phyloP scores from a whole-genome alignment of 2,113 vertebrate species.

The Micronycteris hirsuta region DNA sequence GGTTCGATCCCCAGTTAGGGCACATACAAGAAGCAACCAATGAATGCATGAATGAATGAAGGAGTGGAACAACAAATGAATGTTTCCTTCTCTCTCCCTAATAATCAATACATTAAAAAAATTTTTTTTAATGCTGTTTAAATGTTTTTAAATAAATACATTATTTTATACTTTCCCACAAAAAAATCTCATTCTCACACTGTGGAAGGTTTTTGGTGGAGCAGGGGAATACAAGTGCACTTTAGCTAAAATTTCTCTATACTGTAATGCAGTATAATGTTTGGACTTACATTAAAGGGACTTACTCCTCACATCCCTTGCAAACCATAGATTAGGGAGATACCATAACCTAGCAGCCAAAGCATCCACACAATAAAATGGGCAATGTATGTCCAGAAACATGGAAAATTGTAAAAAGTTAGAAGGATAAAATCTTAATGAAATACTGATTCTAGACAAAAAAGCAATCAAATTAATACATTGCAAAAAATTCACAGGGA shows the following conservation, averaged over 20 bases:
- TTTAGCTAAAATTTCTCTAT: not conserved
- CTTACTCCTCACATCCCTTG: not conserved
- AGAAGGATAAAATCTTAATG: not conserved
- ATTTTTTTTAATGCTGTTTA: too few species aligned
- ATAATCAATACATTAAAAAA: too few species aligned
- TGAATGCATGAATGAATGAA: too few species aligned
- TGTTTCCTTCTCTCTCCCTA: too few species aligned
- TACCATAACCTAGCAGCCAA: not conserved
- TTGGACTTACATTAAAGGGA: not conserved
- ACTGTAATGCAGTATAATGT: accelerated
- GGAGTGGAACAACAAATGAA: too few species aligned
- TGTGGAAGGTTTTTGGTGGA: not conserved
- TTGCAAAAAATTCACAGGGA: not conserved
- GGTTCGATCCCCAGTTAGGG: too few species aligned
- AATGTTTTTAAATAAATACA: not conserved
- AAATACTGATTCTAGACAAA: not conserved
- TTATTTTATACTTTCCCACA: not conserved
- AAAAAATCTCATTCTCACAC: not conserved
- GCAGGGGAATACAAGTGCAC: not conserved
- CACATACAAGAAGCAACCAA: too few species aligned
- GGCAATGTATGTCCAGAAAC: not conserved
- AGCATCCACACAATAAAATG: not conserved
- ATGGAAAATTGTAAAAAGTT: not conserved
- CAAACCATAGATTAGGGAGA: not conserved
- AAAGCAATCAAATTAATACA: not conserved